phyloP scores from a whole-genome alignment of 2,113 vertebrate genomes.

The Carassius auratus region DNA sequence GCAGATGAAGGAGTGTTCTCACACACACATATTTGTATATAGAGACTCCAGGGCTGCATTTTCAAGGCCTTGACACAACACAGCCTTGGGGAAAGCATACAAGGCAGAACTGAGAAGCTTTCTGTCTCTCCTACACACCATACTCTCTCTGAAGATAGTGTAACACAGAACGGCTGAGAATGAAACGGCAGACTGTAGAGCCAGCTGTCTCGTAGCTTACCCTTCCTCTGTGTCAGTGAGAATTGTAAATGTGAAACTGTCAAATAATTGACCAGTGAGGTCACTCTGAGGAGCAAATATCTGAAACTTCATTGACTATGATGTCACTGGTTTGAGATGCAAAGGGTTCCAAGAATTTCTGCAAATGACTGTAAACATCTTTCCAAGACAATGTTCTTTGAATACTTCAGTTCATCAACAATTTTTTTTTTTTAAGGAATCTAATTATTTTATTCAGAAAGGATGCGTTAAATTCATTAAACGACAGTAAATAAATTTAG shows the following conservation, averaged over 20 bases:
- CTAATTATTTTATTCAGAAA: too few relatives aligned
- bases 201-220: constrained; percentile 6
- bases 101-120: neutral
- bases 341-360: neutral
- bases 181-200: neutral
- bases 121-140: constrained; percentile 22
- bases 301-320: neutral
- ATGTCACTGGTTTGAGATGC: neutral
- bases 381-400: neutral
- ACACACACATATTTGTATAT: neutral
- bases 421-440: too few relatives aligned
- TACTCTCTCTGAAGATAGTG: constrained; percentile 3
- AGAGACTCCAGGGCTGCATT: constrained; percentile 14
- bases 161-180: constrained; percentile 2
- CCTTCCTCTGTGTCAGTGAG: neutral
- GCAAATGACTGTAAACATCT: neutral
- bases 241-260: neutral
- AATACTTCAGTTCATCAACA: neutral
- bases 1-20: neutral
- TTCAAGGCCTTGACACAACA: neutral
- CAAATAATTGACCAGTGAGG: constrained; percentile 3
- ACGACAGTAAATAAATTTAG: too few relatives aligned
- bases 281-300: neutral
- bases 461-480: too few relatives aligned
- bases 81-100: neutral